These are phyloP conservation scores for Sebastes minor DNA, from an alignment of 2,797 vertebrate genomes.

Conservation along the genomic window DNA sequence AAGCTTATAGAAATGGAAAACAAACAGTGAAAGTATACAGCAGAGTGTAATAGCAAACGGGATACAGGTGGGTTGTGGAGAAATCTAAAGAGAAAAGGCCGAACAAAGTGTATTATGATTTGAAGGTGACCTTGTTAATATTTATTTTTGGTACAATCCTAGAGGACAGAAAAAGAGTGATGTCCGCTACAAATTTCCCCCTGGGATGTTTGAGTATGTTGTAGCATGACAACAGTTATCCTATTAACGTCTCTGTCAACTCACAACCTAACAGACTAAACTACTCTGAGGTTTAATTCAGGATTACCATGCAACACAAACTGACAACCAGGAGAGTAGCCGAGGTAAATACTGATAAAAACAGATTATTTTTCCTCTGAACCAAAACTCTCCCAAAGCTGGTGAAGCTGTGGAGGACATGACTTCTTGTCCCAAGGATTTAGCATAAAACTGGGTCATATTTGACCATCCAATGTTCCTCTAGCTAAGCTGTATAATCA, in stretches of 20 bases:
- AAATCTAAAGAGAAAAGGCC: background rate
- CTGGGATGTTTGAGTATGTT: background rate
- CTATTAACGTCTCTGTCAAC: constrained; percentile 4
- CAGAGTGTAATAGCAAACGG: background rate
- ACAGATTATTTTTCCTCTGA: background rate
- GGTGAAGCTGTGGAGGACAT: background rate
- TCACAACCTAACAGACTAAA: constrained; percentile 7
- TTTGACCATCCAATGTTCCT: background rate
- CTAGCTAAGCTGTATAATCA: background rate
- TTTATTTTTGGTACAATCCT: background rate
- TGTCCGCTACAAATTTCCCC: background rate
- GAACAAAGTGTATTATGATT: background rate
- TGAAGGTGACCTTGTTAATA: constrained; percentile 21
- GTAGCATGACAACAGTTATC: constrained; percentile 7
- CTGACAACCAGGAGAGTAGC: constrained; percentile 17
- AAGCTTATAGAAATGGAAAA: background rate
- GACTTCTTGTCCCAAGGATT: background rate
- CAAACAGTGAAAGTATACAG: background rate
- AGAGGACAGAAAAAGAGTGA: background rate
- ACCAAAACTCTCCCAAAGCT: constrained; percentile 13
- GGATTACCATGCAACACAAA: constrained; percentile 1
- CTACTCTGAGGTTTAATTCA: constrained; percentile 2
- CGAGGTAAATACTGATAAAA: constrained; percentile 6
- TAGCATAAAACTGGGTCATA: background rate
- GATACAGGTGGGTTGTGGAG: background rate